These are phyloP conservation scores for Eospalax fontanierii DNA, from an alignment of 2,797 vertebrate species.

Conservation along the genomic window DNA sequence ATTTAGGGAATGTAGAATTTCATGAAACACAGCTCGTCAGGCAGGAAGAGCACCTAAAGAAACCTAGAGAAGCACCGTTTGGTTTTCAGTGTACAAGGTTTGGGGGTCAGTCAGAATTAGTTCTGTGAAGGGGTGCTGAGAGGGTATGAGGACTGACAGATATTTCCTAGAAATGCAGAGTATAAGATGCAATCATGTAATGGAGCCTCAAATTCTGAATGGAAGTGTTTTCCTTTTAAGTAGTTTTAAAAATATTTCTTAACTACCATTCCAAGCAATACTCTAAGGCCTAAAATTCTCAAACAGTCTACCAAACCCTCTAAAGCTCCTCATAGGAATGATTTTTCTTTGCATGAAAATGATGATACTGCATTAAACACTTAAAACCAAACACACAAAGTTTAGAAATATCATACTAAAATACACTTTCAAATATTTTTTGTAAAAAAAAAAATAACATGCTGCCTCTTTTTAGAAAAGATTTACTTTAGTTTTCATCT, in stretches of 20 bases:
- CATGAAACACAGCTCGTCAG: neutral
- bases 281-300: neutral
- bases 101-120: neutral
- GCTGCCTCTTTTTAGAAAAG: neutral
- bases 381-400: neutral
- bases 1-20: neutral
- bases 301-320: neutral
- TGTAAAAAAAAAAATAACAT: too few relatives aligned
- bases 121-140: rapidly evolving
- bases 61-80: neutral
- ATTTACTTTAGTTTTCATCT: neutral
- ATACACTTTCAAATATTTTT: neutral
- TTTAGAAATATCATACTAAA: neutral
- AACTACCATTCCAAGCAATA: neutral
- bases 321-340: neutral
- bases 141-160: neutral
- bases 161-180: neutral
- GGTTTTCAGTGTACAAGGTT: too few relatives aligned
- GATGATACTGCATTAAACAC: neutral
- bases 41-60: neutral
- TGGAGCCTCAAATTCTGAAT: neutral
- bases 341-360: neutral
- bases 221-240: neutral
- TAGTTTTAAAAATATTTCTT: neutral
- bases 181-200: neutral